Percentiles rank a stretch among this genome's conserved stretches.
Evolutionary conservation across 1,140 invertebrate species (phyloP).

Genomic region (Drepana arcuata): DNA sequence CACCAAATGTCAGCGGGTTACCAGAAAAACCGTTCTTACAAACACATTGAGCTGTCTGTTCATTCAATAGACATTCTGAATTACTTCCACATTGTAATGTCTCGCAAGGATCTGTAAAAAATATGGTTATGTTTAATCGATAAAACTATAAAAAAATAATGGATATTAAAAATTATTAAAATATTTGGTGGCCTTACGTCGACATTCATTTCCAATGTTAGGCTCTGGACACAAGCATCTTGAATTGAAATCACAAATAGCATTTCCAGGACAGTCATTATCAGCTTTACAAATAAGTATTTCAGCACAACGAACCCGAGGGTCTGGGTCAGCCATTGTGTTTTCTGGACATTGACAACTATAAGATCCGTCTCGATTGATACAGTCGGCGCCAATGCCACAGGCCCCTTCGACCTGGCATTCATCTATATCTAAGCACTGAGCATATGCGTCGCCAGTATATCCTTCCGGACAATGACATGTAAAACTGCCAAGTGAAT

Average conservation of each 20-base stretch:
- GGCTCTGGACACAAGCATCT: conserved; percentile 91
- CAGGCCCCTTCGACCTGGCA: conserved; percentile 78
- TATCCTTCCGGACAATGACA: conserved; percentile 86
- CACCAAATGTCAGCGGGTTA: conserved; percentile 75
- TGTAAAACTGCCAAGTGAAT: conserved; percentile 82
- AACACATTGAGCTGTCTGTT: conserved; percentile 86
- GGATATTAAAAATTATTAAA: not conserved
- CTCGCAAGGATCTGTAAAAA: conserved; percentile 88
- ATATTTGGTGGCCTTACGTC: conserved; percentile 80
- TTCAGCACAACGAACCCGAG: conserved; percentile 82
- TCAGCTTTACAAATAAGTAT: conserved; percentile 83
- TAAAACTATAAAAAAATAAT: conserved; percentile 1
- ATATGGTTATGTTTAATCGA: conserved; percentile 4
- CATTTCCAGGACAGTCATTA: conserved; percentile 89
- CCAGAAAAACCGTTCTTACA: conserved; percentile 86
- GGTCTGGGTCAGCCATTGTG: conserved; percentile 86
- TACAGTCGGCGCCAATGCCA: conserved; percentile 85
- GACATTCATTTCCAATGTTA: conserved; percentile 91
- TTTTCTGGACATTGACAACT: conserved; percentile 86
- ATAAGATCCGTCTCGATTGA: conserved; percentile 84
- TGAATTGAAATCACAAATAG: conserved; percentile 84
- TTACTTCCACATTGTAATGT: conserved; percentile 87
- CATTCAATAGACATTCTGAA: conserved; percentile 89
- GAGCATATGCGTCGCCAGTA: conserved; percentile 83
- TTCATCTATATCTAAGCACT: conserved; percentile 89